Conservation (phyloP, 2,797 vertebrate species). For the Ptychadena robeensis region DNA sequence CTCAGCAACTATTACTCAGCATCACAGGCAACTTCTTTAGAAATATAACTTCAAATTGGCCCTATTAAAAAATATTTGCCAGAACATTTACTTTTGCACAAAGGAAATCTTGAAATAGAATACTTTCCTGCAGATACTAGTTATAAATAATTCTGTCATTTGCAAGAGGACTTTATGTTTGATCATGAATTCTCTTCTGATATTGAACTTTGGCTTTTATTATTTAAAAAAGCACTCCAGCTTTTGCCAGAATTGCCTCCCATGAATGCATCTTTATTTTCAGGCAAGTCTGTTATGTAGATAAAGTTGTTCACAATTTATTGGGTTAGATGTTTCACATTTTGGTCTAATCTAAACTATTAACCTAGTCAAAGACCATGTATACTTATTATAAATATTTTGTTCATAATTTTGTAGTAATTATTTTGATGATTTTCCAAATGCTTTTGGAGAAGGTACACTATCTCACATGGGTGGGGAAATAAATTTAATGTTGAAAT, state of each 20-base stretch:
- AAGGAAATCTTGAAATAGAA: conserved; percentile 5
- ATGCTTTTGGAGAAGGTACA: no score
- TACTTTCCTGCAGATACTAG: conserved; percentile 4
- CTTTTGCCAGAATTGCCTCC: neutral
- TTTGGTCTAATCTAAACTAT: no score
- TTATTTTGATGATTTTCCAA: no score
- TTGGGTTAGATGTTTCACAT: no score
- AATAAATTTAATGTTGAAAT: no score
- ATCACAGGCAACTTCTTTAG: neutral
- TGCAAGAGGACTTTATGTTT: neutral
- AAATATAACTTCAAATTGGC: neutral
- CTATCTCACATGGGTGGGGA: no score
- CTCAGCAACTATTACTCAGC: neutral
- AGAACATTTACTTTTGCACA: conserved; percentile 3
- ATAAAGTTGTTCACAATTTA: no score
- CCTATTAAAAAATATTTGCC: conserved; percentile 8
- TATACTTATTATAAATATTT: no score
- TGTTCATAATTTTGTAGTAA: no score
- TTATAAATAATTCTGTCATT: conserved; percentile 12
- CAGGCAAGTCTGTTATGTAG: no score
- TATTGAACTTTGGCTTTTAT: neutral
- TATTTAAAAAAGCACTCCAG: neutral
- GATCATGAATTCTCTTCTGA: neutral
- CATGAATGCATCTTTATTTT: neutral
- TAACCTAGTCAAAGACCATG: no score